A percentile compares a stretch with the other conserved stretches of the same genome.
Evolutionary conservation across 2,113 vertebrate genomes (phyloP).

Genomic region (Alectura lathami): DNA sequence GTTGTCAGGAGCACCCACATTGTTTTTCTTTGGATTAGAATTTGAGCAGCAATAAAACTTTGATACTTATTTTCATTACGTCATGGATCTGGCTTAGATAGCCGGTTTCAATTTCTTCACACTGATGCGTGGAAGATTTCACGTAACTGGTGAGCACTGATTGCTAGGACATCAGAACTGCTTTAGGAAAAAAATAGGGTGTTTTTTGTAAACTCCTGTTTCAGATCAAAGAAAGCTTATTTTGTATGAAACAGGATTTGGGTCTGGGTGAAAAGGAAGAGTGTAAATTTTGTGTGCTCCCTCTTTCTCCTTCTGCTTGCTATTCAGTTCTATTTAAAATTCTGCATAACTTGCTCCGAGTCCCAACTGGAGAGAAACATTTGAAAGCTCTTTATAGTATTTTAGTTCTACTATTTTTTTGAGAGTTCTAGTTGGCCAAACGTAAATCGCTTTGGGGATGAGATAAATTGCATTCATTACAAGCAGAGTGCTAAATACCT

Average conservation of each 20-base stretch:
- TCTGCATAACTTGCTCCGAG: rapidly evolving
- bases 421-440: background rate
- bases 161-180: background rate
- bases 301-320: background rate
- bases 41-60: background rate
- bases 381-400: background rate
- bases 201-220: background rate
- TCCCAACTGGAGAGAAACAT: background rate
- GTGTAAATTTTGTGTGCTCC: background rate
- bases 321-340: background rate
- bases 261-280: background rate
- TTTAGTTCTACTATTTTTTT: background rate
- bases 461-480: background rate
- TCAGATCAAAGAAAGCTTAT: background rate
- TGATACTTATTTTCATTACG: background rate
- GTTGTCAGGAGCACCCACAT: background rate
- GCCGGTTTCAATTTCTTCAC: background rate
- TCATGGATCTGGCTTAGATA: background rate
- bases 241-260: background rate
- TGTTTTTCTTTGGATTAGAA: background rate
- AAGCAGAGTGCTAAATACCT: background rate
- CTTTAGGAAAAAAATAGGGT: background rate
- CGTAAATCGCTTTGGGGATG: background rate
- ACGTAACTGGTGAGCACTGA: background rate
- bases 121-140: background rate